A percentile compares a stretch with the other conserved stretches of the same genome.
phyloP scores from a whole-genome alignment of 2,888 invertebrate species.

The Cremastobaeus sp. region DNA sequence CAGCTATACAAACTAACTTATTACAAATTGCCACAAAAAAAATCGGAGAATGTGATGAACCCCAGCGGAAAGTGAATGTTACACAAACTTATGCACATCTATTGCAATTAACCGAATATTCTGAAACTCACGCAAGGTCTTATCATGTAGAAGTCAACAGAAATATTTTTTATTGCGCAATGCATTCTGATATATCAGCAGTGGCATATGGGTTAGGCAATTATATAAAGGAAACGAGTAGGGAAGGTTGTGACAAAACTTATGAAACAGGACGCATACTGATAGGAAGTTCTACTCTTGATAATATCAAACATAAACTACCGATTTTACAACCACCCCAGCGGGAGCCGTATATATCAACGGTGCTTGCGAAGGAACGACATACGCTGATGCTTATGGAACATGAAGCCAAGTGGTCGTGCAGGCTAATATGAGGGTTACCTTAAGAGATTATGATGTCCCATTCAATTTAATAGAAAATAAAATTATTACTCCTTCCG shows the following conservation, averaged over 20 bases:
- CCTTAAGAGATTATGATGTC: neutral
- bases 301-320: neutral
- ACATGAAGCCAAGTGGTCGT: constrained; percentile 21
- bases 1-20: neutral
- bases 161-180: neutral
- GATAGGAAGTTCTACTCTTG: neutral
- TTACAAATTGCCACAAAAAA: too few relatives aligned
- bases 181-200: neutral
- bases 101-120: neutral
- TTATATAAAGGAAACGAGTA: neutral
- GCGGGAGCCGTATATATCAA: constrained; percentile 11
- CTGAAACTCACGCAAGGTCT: neutral
- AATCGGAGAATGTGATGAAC: neutral
- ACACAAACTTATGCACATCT: neutral
- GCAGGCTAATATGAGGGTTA: neutral
- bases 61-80: neutral
- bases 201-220: neutral
- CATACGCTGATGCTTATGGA: constrained; percentile 19
- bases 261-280: neutral
- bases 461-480: neutral
- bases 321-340: neutral
- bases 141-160: neutral
- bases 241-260: neutral
- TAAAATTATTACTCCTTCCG: neutral
- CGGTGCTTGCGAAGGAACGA: constrained; percentile 9